These are phyloP conservation scores for Tridacna crocea DNA, from an alignment of 2,888 invertebrate species.

Conservation along the genomic window DNA sequence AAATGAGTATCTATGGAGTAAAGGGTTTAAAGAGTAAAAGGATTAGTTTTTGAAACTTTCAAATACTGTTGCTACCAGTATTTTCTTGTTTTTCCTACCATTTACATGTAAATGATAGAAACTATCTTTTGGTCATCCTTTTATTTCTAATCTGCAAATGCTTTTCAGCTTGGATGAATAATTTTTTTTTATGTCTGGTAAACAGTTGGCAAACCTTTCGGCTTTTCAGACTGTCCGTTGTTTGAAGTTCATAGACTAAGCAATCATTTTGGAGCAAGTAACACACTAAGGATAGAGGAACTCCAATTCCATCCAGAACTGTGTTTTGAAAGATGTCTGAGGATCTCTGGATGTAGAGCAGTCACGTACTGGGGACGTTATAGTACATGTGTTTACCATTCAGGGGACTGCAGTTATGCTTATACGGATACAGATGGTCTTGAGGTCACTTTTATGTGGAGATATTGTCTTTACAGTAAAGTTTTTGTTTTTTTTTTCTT, in stretches of 20 bases:
- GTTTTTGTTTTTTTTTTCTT: neutral
- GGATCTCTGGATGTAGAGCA: conserved; percentile 21
- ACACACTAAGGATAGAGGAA: conserved; percentile 6
- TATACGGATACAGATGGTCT: neutral
- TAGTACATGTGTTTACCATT: conserved; percentile 13
- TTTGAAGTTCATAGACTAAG: conserved; percentile 15
- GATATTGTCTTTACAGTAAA: conserved; percentile 24
- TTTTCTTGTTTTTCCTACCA: too few species aligned
- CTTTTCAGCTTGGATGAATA: too few species aligned
- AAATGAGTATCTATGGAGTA: too few species aligned
- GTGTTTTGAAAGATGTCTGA: conserved; percentile 20
- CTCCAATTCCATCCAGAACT: conserved; percentile 10
- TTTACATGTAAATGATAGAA: too few species aligned
- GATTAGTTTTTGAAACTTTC: too few species aligned
- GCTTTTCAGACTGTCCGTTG: conserved; percentile 19
- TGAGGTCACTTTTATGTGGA: conserved; percentile 19
- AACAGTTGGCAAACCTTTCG: too few species aligned
- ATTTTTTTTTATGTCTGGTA: too few species aligned
- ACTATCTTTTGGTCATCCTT: too few species aligned
- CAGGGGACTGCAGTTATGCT: conserved; percentile 19
- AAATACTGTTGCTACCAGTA: too few species aligned
- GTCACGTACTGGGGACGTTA: neutral
- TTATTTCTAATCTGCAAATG: too few species aligned
- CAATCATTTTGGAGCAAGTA: conserved; percentile 15
- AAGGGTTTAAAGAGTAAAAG: too few species aligned